Evolutionary conservation across 2,888 invertebrate genomes (phyloP), one percentile per base, ranked within the genome.

Genomic region (Epinotia bilunana): DNA sequence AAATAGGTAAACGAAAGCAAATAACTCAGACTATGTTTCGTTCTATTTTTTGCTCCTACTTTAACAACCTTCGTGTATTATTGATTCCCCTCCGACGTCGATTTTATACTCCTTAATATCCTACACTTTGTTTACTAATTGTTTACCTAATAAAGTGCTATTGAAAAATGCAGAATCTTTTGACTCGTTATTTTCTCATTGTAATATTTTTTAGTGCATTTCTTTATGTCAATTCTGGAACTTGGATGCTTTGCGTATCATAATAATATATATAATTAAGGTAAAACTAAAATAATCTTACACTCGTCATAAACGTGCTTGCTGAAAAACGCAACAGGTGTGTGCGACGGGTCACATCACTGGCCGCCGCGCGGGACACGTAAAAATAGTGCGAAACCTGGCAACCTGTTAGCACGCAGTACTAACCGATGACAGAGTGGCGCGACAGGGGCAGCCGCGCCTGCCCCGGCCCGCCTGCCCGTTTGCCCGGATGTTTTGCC

Each of bases 301-400:
- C 1, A 28, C n/a, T 64, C 16, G 20, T 23, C 18, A 68, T 55
- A 57, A 33, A 33, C 13, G 23, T 20, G 63, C n/a, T 33, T 46
- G 39, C 12, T 53, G 49, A 63, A 70, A 72, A 64, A 80, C 79
- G 88, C 92, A 93, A 92, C 93, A 93, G 93, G 91, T 92, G 92
- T 87, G 86, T 92, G 92, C 87, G 84, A 80, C 74, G 77, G 84
- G 88, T 87, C 89, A 83, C 92, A 88, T 88, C 93, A 91, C 93
- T 90, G 90, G 77, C 77, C 80, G 79, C 73, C 79, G 82, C 80
- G 80, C 88, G 87, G 88, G 87, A 85, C 91, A 86, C 88, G 89
- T 90, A 93, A 93, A 93, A 93, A 93, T 93, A 91, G 93, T 92
- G 90, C 85, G 87, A 89, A 90, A 90, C 90, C 90, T 88, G 88